A percentile compares a stretch with the other conserved stretches of the same genome.
Conservation (phyloP, 2,888 invertebrate species). For the Onthophagus sagittarius region DNA sequence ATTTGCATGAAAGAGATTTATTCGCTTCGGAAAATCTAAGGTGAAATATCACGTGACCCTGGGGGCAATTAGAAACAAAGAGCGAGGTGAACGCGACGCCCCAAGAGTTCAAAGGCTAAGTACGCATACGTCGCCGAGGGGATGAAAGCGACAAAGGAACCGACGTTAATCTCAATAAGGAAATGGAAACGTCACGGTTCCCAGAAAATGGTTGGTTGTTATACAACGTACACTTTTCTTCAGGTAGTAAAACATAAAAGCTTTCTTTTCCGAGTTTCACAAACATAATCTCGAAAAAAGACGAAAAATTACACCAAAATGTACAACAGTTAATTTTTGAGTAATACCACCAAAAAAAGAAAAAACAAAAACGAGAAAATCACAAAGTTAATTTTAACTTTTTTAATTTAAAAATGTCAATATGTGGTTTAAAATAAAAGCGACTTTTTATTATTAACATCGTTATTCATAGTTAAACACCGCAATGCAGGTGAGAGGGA, state of each 20-base stretch:
- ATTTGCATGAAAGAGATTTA: background rate
- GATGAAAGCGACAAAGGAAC: constrained; percentile 5
- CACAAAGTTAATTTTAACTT: too few species aligned
- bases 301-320: too few species aligned
- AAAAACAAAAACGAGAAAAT: too few species aligned
- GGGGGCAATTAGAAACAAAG: background rate
- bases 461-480: background rate
- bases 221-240: background rate
- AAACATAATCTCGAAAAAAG: too few species aligned
- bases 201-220: constrained; percentile 4
- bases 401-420: background rate
- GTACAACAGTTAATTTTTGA: too few species aligned
- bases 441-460: too few species aligned
- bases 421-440: background rate
- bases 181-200: constrained; percentile 7
- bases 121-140: background rate
- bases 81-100: background rate
- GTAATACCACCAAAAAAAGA: too few species aligned
- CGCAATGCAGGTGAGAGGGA: background rate
- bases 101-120: background rate
- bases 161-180: constrained; percentile 11
- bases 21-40: background rate
- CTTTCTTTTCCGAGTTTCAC: background rate
- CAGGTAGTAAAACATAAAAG: background rate
- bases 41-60: background rate